Conservation (phyloP, 2,888 invertebrate genomes). For the Rhagophthalmus giganteus region DNA sequence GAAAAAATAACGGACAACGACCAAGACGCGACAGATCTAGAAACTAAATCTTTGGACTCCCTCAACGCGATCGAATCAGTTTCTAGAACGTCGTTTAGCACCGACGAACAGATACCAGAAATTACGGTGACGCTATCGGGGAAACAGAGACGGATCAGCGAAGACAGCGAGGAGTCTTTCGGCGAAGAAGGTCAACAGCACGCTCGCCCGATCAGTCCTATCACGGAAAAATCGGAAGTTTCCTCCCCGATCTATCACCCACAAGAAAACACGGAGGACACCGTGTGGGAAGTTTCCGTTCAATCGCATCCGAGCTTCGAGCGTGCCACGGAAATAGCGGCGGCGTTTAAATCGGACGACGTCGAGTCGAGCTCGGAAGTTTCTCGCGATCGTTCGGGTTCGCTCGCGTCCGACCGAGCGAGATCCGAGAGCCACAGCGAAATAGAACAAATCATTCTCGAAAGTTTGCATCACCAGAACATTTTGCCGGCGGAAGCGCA, state of each 20-base stretch:
- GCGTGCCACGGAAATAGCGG: constrained; percentile 47
- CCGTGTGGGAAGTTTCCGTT: constrained; percentile 59
- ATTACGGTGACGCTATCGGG: constrained; percentile 54
- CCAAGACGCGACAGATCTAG: constrained; percentile 50
- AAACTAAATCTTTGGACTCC: constrained; percentile 49
- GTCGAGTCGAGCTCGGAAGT: constrained; percentile 43
- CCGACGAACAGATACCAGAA: constrained; percentile 50
- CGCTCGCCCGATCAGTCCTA: constrained; percentile 12
- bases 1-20: constrained; percentile 57
- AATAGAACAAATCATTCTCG: constrained; percentile 52
- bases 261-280: constrained; percentile 57
- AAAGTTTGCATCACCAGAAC: constrained; percentile 53
- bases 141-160: constrained; percentile 53
- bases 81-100: constrained; percentile 38
- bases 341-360: no score
- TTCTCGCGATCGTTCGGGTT: constrained; percentile 47
- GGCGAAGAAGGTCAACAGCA: constrained; percentile 34
- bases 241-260: constrained; percentile 52
- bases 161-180: constrained; percentile 51
- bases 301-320: constrained; percentile 52
- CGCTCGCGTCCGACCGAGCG: constrained; percentile 48
- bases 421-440: constrained; percentile 53
- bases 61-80: constrained; percentile 41
- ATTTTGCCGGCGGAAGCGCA: constrained; percentile 58
- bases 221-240: constrained; percentile 28